Percentiles rank a stretch among this genome's conserved stretches.
Conservation (phyloP, 2,888 invertebrate genomes). For the Pharmacophagus antenor region DNA sequence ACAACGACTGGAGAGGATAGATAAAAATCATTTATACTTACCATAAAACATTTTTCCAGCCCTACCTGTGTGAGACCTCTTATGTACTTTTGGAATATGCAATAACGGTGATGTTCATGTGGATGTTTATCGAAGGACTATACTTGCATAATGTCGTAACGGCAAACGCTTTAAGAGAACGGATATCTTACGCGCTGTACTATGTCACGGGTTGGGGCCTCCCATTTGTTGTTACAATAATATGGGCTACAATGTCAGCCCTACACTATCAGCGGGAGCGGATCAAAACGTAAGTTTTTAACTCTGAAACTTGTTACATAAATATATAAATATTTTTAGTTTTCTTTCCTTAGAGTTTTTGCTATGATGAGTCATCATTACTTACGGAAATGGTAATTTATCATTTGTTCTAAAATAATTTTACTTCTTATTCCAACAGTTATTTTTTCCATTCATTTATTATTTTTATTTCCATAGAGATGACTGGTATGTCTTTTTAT, state of each 20-base stretch:
- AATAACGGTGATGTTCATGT: slow-evolving; percentile 94
- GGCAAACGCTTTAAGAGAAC: slow-evolving; percentile 85
- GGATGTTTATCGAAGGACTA: slow-evolving; percentile 98
- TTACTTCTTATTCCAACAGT: no score
- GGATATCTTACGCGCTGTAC: slow-evolving; percentile 79
- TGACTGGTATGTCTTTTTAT: no score
- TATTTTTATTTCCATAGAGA: no score
- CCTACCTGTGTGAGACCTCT: slow-evolving; percentile 88
- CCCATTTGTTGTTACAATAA: slow-evolving; percentile 84
- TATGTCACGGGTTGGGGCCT: slow-evolving; percentile 87
- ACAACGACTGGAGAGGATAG: no score
- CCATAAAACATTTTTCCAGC: slow-evolving; percentile 79
- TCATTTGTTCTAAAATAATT: no score
- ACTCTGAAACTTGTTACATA: background rate
- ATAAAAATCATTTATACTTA: no score
- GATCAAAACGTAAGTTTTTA: slow-evolving; percentile 49
- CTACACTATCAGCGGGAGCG: slow-evolving; percentile 47
- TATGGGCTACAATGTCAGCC: slow-evolving; percentile 85
- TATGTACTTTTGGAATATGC: slow-evolving; percentile 93
- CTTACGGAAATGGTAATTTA: no score
- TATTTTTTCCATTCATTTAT: no score
- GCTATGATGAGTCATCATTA: no score
- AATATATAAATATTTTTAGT: no score
- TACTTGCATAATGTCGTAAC: slow-evolving; percentile 93
- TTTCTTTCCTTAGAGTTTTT: background rate